phyloP scores from a whole-genome alignment of 2,113 vertebrate genomes.

The Sorex fumeus region DNA sequence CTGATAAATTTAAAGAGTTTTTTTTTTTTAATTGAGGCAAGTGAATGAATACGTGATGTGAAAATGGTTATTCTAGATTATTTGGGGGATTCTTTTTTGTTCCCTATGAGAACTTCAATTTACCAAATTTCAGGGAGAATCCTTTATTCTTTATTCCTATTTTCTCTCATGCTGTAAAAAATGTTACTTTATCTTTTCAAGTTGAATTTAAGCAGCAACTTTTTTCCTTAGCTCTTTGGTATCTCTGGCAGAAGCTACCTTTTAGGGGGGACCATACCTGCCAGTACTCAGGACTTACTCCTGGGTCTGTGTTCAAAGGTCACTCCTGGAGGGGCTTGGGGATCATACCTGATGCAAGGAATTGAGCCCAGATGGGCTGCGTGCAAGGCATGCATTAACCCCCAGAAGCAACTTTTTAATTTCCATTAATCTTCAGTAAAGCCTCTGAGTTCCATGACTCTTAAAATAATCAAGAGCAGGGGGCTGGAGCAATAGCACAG shows the following conservation, averaged over 20 bases:
- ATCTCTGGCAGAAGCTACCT: constrained; percentile 1
- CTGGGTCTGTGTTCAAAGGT: too few species aligned
- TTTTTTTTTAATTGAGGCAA: constrained; percentile 40
- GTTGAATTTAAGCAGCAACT: background rate
- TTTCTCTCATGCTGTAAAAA: constrained; percentile 4
- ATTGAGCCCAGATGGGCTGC: too few species aligned
- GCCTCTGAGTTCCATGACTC: background rate
- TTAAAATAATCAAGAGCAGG: background rate
- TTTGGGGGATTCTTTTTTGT: background rate
- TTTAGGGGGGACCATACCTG: background rate
- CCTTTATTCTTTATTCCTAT: background rate
- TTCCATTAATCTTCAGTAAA: constrained; percentile 3
- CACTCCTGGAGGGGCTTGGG: too few species aligned
- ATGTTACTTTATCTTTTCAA: background rate
- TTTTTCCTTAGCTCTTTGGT: constrained; percentile 21
- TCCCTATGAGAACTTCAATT: constrained; percentile 8
- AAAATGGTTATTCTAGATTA: constrained; percentile 15
- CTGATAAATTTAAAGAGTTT: constrained; percentile 46
- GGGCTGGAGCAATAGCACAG: too few species aligned
- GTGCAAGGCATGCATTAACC: too few species aligned
- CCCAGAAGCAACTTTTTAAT: too few species aligned
- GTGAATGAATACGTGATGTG: constrained; percentile 4
- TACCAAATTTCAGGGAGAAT: constrained; percentile 15
- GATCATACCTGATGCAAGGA: too few species aligned
- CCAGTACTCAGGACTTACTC: too few species aligned